Conservation (phyloP, 2,113 vertebrate species). For the Murina feae region DNA sequence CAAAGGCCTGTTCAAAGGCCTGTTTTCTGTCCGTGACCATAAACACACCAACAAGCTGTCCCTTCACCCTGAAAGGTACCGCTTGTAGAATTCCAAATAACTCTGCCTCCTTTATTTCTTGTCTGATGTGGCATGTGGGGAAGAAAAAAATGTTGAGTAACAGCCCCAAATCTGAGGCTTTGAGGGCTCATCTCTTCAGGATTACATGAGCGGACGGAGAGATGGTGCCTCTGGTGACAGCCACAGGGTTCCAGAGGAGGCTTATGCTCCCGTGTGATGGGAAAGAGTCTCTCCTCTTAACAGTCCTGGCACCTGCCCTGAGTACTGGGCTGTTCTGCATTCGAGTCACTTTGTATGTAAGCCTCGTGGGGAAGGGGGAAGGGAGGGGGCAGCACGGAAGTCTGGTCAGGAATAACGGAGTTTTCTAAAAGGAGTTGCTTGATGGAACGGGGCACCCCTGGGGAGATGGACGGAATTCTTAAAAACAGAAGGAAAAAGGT, state of each 20-base stretch:
- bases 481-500: neutral
- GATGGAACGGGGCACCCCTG: neutral
- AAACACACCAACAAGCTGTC: neutral
- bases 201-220: neutral
- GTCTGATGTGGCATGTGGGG: neutral
- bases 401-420: neutral
- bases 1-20: neutral
- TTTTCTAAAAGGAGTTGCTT: neutral
- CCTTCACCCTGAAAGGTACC: neutral
- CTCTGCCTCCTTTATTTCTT: neutral
- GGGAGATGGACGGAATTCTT: neutral
- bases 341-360: neutral
- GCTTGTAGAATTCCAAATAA: neutral
- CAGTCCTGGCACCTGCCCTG: neutral
- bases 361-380: no score
- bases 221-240: neutral
- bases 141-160: neutral
- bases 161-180: neutral
- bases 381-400: neutral
- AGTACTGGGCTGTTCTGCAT: neutral
- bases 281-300: neutral
- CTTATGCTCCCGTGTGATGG: neutral
- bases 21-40: neutral
- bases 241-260: neutral
- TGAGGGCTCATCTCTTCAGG: neutral